Evolutionary conservation across 2,888 invertebrate genomes (phyloP), one percentile per base, ranked within the genome.

Genomic region (Acholoe squamosa): DNA sequence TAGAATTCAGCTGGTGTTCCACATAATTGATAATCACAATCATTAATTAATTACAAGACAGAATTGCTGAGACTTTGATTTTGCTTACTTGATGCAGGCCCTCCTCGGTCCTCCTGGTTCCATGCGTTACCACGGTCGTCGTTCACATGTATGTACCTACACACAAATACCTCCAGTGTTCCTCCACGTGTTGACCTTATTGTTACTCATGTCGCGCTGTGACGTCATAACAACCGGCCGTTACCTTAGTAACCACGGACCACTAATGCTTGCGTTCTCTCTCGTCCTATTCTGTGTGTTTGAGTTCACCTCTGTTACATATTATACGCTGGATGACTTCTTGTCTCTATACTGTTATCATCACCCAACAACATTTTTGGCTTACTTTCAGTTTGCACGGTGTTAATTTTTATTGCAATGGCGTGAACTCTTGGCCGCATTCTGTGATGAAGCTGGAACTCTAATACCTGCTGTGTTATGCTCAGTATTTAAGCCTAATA

Each of bases 121-220:
- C 86, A 86, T 86, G 86, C 86, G 54, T 86, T 86, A 86, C 86
- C 86, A 86, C 51, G 86, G 56, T 86, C 86, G 56, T 86, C 86
- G 56, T 86, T 86, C 56, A 86, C 86, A 86, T 86, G 86, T 86
- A 86, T 86, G 86, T 86, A 86, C 86, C 86, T 86, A 86, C 52
- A 86, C 25, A 80, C 80, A 86, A 14, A 52, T 25, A 86, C 1
- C 28, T 84, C 54, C 86, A 86, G 86, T 86, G 86, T 86, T 43
- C 52, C 86, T 86, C 86, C 86, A 86, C 19, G 86, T 86, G 86
- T 86, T 86, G 54, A 52, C 86, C 86, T 86, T 54, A 52, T 86
- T 86, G 56, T 56, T 56, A 56, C 86, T 86, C 86, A 86, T 86
- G 86, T 86, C 86, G 54, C 86, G 86, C 86, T 86, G 86, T 86